These are phyloP conservation scores for Drosophila merina DNA, from an alignment of 2,888 invertebrate genomes.

Conservation along the genomic window DNA sequence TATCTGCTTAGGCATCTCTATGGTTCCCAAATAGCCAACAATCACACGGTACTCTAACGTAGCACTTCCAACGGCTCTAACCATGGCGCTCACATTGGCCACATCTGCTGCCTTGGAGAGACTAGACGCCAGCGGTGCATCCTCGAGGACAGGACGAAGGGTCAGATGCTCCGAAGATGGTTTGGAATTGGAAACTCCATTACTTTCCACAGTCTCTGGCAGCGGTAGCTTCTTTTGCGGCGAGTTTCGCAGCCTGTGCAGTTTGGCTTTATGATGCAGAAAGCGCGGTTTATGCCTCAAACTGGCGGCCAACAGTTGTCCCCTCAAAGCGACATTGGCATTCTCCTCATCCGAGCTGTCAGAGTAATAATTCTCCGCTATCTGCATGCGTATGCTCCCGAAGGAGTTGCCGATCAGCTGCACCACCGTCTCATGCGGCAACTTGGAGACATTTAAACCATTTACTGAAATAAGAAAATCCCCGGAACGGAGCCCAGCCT, in stretches of 20 bases:
- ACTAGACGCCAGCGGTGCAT: constrained; percentile 65
- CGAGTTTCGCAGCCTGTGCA: constrained; percentile 86
- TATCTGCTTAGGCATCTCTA: constrained; percentile 95
- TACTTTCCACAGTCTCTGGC: constrained; percentile 25
- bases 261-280: constrained; percentile 85
- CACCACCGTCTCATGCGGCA: constrained; percentile 97
- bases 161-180: constrained; percentile 52
- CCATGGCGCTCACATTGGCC: constrained; percentile 84
- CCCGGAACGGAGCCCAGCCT: constrained; percentile 94
- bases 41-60: constrained; percentile 92
- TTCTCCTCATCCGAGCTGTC: constrained; percentile 93
- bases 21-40: constrained; percentile 97
- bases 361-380: constrained; percentile 93
- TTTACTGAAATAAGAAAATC: constrained; percentile 97
- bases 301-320: constrained; percentile 61
- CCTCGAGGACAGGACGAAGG: constrained; percentile 80
- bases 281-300: constrained; percentile 83
- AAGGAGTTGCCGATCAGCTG: constrained; percentile 94
- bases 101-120: constrained; percentile 80
- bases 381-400: constrained; percentile 92
- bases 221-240: constrained; percentile 84
- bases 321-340: constrained; percentile 78
- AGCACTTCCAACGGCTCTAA: constrained; percentile 80
- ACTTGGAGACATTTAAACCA: constrained; percentile 94
- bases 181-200: neutral